phyloP scores from a whole-genome alignment of 2,888 invertebrate genomes.

The Caenorhabditis becei region DNA sequence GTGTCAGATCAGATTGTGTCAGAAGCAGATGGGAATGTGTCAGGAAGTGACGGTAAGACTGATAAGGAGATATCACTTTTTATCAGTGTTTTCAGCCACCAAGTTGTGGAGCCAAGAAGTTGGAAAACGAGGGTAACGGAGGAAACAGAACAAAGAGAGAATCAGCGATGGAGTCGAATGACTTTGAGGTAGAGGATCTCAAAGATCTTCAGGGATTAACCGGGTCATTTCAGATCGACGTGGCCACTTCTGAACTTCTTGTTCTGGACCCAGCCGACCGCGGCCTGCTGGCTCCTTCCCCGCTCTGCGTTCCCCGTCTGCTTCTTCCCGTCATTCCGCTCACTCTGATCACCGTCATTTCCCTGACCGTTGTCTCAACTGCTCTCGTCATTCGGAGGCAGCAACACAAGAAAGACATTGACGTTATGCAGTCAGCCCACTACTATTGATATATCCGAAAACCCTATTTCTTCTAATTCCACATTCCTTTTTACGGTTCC shows the following conservation, averaged over 20 bases:
- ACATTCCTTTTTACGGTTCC: constrained; percentile 38
- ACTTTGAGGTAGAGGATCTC: constrained; percentile 31
- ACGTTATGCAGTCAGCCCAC: constrained; percentile 42
- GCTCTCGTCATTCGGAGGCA: constrained; percentile 61
- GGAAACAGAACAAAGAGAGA: constrained; percentile 54
- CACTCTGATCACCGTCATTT: constrained; percentile 67
- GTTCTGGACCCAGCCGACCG: constrained; percentile 77
- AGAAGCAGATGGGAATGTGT: constrained; percentile 81
- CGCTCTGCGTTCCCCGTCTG: constrained; percentile 62
- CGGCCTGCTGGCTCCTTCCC: constrained; percentile 53
- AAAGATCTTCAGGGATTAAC: background rate
- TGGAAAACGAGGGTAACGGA: constrained; percentile 22
- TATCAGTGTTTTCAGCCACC: constrained; percentile 72
- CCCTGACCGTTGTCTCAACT: constrained; percentile 67
- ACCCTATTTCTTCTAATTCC: constrained; percentile 1
- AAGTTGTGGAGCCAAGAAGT: constrained; percentile 65
- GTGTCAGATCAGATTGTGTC: constrained; percentile 81
- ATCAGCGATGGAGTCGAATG: constrained; percentile 18
- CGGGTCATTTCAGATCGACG: constrained; percentile 71
- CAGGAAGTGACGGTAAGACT: constrained; percentile 77
- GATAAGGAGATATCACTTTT: background rate
- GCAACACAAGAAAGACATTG: constrained; percentile 52
- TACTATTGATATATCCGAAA: constrained; percentile 36
- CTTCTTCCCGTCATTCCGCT: constrained; percentile 69
- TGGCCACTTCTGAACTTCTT: constrained; percentile 77